phyloP scores from a whole-genome alignment of 2,797 vertebrate genomes.

The Otolemur crassicaudatus region DNA sequence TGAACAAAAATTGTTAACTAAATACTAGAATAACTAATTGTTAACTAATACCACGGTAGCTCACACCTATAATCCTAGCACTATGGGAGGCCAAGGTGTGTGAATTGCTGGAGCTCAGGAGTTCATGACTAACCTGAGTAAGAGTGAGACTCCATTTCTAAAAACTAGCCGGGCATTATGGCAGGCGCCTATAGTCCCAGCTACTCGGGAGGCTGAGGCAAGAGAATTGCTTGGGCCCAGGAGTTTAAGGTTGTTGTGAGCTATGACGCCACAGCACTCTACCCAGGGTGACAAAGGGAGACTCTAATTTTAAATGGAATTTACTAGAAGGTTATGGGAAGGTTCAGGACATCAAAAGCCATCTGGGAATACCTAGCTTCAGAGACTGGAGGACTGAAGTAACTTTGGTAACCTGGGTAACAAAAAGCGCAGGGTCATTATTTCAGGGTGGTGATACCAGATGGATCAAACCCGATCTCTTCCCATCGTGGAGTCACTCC shows the following conservation, averaged over 20 bases:
- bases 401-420: background rate
- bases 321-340: background rate
- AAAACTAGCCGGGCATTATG: too few species aligned
- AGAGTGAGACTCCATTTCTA: too few species aligned
- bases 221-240: too few species aligned
- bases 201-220: too few species aligned
- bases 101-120: too few species aligned
- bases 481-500: background rate
- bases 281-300: too few species aligned
- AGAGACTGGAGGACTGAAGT: background rate
- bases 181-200: too few species aligned
- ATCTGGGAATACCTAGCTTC: background rate
- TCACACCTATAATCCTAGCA: too few species aligned
- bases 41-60: background rate
- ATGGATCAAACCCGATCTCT: background rate
- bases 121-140: too few species aligned
- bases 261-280: too few species aligned
- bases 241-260: too few species aligned
- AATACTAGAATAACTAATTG: background rate
- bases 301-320: background rate
- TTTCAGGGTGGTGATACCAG: background rate
- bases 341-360: slow-evolving; percentile 23
- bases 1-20: background rate
- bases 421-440: background rate
- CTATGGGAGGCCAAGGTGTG: too few species aligned